phyloP scores from a whole-genome alignment of 2,888 invertebrate species.

The Apodemia hepburni region DNA sequence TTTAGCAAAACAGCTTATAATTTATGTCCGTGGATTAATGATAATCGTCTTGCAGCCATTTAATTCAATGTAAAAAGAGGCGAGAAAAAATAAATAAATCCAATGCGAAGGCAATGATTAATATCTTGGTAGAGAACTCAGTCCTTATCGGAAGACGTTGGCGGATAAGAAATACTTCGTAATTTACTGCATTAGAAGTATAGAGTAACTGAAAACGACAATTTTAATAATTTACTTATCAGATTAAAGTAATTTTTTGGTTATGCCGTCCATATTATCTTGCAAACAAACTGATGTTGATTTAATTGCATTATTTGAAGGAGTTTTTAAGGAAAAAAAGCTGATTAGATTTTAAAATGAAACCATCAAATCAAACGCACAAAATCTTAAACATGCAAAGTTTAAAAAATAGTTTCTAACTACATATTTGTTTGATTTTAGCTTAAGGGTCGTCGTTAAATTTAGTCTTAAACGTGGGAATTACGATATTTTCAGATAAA shows the following conservation, averaged over 20 bases:
- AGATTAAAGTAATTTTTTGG: background rate
- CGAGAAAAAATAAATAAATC: constrained; percentile 50
- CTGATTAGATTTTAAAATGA: no score
- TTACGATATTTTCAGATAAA: no score
- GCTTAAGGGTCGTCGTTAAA: no score
- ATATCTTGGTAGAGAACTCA: constrained; percentile 46
- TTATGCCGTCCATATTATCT: no score
- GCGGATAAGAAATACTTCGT: constrained; percentile 43
- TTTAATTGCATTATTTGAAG: no score
- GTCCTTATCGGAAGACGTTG: constrained; percentile 46
- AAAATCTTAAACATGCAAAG: no score
- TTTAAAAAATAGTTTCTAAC: no score
- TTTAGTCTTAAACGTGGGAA: no score
- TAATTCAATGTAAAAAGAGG: constrained; percentile 48
- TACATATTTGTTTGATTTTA: no score
- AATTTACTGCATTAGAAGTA: constrained; percentile 42
- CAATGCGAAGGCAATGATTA: constrained; percentile 53
- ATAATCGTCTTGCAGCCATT: constrained; percentile 31
- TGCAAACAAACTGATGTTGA: no score
- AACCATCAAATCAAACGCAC: no score
- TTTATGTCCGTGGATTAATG: constrained; percentile 13
- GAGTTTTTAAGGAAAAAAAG: no score
- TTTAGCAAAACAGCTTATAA: constrained; percentile 9
- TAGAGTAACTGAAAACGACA: constrained; percentile 35
- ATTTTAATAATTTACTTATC: background rate